A percentile compares a stretch with the other conserved stretches of the same genome.
Evolutionary conservation across 2,888 invertebrate genomes (phyloP).

Genomic region (Limenitis arthemis): DNA sequence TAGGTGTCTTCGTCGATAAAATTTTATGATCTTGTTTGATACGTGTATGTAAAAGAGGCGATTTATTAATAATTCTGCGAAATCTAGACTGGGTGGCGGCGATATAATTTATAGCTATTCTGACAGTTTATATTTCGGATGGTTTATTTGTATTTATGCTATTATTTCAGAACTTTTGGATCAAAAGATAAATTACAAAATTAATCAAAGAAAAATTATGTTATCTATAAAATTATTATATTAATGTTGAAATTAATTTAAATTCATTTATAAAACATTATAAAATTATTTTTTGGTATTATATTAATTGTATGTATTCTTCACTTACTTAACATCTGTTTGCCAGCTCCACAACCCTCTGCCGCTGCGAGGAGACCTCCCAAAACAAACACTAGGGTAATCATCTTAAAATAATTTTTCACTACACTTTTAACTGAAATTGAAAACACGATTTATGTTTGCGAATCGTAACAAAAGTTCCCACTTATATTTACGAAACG

Average conservation of each 20-base stretch:
- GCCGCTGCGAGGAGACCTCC: conserved; percentile 56
- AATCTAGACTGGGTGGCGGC: conserved; percentile 66
- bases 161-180: not conserved
- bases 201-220: conserved; percentile 43
- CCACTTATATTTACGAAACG: conserved; percentile 70
- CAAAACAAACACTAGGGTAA: conserved; percentile 69
- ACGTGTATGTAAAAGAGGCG: conserved; percentile 51
- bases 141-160: not conserved
- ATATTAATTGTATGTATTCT: not conserved
- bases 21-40: conserved; percentile 58
- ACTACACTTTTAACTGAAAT: conserved; percentile 60
- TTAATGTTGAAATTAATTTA: no score
- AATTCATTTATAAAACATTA: no score
- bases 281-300: no score
- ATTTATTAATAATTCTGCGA: conserved; percentile 40
- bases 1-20: conserved; percentile 62
- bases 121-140: conserved; percentile 19
- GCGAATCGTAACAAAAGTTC: conserved; percentile 68
- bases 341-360: conserved; percentile 64
- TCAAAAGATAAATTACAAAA: conserved; percentile 19
- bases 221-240: no score
- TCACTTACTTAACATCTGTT: conserved; percentile 63
- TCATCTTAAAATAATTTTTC: conserved; percentile 54
- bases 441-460: conserved; percentile 46
- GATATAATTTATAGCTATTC: conserved; percentile 38